Evolutionary conservation across 2,113 vertebrate genomes (phyloP), one percentile per base, ranked within the genome.

Genomic region (Phrynosoma blainvillii): DNA sequence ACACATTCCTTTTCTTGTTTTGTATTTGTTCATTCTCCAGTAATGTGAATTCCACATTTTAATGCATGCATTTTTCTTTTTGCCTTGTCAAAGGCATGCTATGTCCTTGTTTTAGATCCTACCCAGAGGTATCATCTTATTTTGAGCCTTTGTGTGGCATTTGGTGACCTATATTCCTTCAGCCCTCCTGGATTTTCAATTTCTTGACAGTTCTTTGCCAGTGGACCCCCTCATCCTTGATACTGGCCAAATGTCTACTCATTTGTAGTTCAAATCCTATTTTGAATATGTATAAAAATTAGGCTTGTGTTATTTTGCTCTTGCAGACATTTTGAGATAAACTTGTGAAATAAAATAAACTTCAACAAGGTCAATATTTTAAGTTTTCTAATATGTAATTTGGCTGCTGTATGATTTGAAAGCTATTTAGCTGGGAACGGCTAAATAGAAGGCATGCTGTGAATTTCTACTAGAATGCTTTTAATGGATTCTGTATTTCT

Each of bases 401-500:
- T 87, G 54, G 56, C 89, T 93, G 82, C 86, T 91, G 32, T 85
- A 70, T 7, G 25, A 71, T 92, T 88, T 86, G 89, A 85, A 93
- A 94, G 84, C 36, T 70, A 4, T 25, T 82, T 89, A 91, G 86
- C 86, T 91, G 47, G 84, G 2, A 90, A 87, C 76, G 1, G 3
- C 77, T 91, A 92, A 93, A 94, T 71, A 90, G 87, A 87, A 92
- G 73, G 27, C 47, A 14, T 89, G 36, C 84, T 91, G 87, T 91
- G 82, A 42, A 89, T 88, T 87, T 86, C 86, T 90, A 87, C 92
- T 93, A 92, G 87, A 94, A 88, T 91, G 86, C 52, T 82, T 89
- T 95, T 93, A 95, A 94, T 94, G 90, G 90, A 89, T 90, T 92
- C n/a, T 88, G 78, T 93, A 81, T 91, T 95, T 92, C 85, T 79